Evolutionary conservation across 2,797 vertebrate species (phyloP).

Genomic region (Molothrus ater): DNA sequence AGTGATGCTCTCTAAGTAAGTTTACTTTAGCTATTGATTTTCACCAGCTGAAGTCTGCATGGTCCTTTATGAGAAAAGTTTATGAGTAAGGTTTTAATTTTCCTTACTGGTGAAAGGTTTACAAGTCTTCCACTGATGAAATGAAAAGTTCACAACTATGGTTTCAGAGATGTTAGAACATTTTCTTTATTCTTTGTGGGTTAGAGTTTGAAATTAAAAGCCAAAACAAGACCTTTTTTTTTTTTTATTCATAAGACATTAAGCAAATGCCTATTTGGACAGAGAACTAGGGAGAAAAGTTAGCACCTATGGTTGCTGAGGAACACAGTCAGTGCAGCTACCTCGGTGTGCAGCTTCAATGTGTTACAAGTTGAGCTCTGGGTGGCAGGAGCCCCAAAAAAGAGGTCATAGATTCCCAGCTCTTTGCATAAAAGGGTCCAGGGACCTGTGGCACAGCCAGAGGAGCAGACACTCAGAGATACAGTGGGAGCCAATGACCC

Average conservation of each 20-base stretch:
- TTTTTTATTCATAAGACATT: background rate
- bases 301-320: background rate
- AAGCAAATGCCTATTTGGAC: background rate
- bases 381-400: background rate
- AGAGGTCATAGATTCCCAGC: background rate
- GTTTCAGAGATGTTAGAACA: background rate
- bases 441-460: background rate
- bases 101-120: background rate
- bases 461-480: background rate
- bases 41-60: background rate
- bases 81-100: background rate
- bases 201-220: background rate
- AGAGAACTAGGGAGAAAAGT: background rate
- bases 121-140: background rate
- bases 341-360: background rate
- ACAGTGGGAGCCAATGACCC: fast-evolving
- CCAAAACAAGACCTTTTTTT: too few relatives aligned
- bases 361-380: background rate
- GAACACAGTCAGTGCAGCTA: too few relatives aligned
- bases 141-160: background rate
- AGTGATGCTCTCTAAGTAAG: background rate
- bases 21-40: background rate
- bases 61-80: background rate
- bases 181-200: background rate
- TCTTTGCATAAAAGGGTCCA: background rate